phyloP scores from a whole-genome alignment of 2,888 invertebrate species.

The Nomada ferruginata region DNA sequence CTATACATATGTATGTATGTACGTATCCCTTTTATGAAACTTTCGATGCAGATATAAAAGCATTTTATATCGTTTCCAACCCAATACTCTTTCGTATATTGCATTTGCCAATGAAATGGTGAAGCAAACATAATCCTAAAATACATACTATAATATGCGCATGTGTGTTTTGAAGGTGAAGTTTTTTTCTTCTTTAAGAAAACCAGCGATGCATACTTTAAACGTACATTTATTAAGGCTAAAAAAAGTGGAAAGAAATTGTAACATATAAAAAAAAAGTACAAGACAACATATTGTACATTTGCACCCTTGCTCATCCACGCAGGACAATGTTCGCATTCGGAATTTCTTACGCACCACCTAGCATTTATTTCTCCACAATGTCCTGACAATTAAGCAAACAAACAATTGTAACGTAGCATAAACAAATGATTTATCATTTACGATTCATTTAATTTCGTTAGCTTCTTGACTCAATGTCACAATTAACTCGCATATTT shows the following conservation, averaged over 20 bases:
- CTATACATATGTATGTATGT: no score
- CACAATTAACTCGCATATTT: not conserved
- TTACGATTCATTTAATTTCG: not conserved
- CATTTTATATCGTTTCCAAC: conserved; percentile 5
- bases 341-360: conserved; percentile 8
- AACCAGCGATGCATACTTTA: conserved; percentile 61
- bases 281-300: conserved; percentile 74
- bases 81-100: not conserved
- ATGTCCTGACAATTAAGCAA: not conserved
- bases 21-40: no score
- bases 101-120: not conserved
- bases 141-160: no score
- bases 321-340: conserved; percentile 27
- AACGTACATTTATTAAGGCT: conserved; percentile 78
- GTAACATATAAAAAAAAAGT: conserved; percentile 77
- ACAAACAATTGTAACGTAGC: not conserved
- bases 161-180: no score
- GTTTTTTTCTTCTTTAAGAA: not conserved
- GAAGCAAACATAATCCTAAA: not conserved
- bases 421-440: not conserved
- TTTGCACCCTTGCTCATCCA: conserved; percentile 66
- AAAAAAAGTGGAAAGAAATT: conserved; percentile 78
- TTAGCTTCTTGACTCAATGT: not conserved
- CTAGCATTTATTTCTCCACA: not conserved
- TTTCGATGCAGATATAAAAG: not conserved